These are phyloP conservation scores for Pseudochirops cupreus DNA, from an alignment of 2,797 vertebrate genomes.

Conservation along the genomic window DNA sequence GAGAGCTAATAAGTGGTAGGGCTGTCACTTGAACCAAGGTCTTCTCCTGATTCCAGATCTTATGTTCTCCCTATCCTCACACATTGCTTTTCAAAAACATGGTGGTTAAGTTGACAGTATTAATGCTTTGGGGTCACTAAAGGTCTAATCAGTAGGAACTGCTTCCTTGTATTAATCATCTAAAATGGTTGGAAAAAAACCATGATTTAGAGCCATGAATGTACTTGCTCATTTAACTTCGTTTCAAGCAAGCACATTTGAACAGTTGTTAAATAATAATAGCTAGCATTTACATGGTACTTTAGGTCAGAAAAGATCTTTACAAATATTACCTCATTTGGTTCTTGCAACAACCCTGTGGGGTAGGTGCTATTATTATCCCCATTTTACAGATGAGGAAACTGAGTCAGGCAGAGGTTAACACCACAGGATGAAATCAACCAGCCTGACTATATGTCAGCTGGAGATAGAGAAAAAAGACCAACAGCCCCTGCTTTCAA, in stretches of 20 bases:
- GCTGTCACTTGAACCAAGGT: background rate
- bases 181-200: background rate
- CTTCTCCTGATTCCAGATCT: background rate
- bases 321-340: background rate
- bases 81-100: background rate
- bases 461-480: too few species aligned
- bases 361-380: background rate
- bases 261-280: constrained; percentile 43
- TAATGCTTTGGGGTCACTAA: background rate
- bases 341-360: background rate
- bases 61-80: background rate
- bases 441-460: background rate
- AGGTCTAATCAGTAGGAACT: background rate
- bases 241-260: constrained; percentile 38
- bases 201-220: background rate
- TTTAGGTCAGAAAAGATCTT: background rate
- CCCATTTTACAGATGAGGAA: background rate
- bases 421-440: background rate
- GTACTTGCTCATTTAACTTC: constrained; percentile 2
- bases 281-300: background rate
- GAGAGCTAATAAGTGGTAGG: background rate
- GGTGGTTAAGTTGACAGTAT: background rate
- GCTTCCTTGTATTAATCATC: background rate
- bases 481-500: background rate
- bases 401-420: background rate